These are phyloP conservation scores for Dipodomys ordii DNA, from an alignment of 2,113 vertebrate species.

Conservation along the genomic window DNA sequence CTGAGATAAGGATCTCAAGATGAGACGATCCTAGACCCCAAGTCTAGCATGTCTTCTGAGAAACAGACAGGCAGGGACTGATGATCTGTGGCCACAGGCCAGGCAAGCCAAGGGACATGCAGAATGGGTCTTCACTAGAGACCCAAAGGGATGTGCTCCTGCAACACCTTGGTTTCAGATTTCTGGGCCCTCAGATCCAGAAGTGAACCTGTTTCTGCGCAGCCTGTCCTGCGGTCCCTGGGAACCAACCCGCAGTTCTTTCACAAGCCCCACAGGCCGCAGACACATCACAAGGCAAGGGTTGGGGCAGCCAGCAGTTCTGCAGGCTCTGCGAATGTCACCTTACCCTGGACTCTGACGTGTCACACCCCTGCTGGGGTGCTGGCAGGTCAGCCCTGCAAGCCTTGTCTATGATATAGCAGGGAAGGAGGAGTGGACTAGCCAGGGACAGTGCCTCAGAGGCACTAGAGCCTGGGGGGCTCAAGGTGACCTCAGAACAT, in stretches of 20 bases:
- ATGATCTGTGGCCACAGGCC: background rate
- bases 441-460: background rate
- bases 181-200: background rate
- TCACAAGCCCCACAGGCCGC: fast-evolving
- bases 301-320: fast-evolving
- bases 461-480: fast-evolving
- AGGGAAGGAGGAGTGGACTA: no score
- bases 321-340: background rate
- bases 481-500: background rate
- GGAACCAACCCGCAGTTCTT: background rate
- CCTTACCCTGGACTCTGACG: background rate
- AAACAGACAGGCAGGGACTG: background rate
- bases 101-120: fast-evolving
- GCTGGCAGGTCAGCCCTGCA: background rate
- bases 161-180: no score
- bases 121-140: background rate
- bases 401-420: background rate
- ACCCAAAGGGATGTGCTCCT: background rate
- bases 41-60: background rate
- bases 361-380: background rate
- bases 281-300: background rate
- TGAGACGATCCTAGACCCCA: background rate
- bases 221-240: background rate
- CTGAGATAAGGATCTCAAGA: background rate
- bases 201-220: background rate